Percentiles rank a stretch among this genome's conserved stretches.
Evolutionary conservation across 1,140 invertebrate genomes (phyloP).

Genomic region (Nilaparvata lugens): DNA sequence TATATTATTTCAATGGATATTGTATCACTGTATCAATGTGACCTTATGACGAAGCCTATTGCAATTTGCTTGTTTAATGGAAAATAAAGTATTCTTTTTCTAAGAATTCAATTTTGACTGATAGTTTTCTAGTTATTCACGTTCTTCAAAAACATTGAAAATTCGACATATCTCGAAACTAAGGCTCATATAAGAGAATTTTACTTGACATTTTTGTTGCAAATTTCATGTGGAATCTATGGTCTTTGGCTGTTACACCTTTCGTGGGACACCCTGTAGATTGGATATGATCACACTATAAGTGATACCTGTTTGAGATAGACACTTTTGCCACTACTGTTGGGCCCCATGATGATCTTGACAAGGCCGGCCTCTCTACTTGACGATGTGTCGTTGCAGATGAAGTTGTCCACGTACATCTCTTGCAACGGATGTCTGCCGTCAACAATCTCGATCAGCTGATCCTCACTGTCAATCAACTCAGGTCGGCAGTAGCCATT

Average conservation of each 20-base stretch:
- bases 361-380: constrained; percentile 37
- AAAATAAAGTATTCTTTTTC: constrained; percentile 1
- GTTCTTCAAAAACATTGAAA: no score
- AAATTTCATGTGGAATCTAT: no score
- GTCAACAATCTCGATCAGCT: constrained; percentile 52
- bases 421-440: constrained; percentile 75
- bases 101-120: neutral
- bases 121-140: no score
- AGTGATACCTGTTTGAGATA: constrained; percentile 47
- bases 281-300: neutral
- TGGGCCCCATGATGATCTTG: constrained; percentile 75
- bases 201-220: no score
- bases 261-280: no score
- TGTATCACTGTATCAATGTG: no score
- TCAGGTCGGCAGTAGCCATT: constrained; percentile 59
- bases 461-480: constrained; percentile 37
- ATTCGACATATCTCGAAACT: no score
- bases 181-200: no score
- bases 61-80: no score
- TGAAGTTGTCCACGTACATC: constrained; percentile 50
- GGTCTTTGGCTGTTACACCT: no score
- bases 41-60: no score
- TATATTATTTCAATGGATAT: no score
- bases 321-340: constrained; percentile 85
- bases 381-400: constrained; percentile 61